A percentile compares a stretch with the other conserved stretches of the same genome.
Conservation (phyloP, 2,888 invertebrate species). For the Drosophila macrospina region DNA sequence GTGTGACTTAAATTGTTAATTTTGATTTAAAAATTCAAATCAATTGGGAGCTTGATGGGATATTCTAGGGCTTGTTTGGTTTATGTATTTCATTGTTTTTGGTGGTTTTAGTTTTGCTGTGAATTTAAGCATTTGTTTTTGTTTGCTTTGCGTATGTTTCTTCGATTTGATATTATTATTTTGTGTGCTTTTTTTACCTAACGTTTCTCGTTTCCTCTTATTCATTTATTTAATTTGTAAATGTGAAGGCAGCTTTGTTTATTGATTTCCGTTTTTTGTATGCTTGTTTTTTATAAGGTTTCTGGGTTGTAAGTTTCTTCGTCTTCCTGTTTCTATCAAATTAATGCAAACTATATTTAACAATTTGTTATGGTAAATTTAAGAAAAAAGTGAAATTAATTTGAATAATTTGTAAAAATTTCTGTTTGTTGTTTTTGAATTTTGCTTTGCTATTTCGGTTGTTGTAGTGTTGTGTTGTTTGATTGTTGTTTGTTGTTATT, state of each 20-base stretch:
- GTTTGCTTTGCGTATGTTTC: conserved; percentile 44
- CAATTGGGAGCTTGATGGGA: conserved; percentile 17
- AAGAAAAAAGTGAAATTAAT: conserved; percentile 34
- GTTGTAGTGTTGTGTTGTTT: conserved; percentile 39
- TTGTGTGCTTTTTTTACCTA: conserved; percentile 76
- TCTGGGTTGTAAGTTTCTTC: conserved; percentile 57
- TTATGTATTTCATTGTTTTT: conserved; percentile 27
- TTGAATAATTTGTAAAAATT: conserved; percentile 41
- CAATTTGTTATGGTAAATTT: conserved; percentile 16
- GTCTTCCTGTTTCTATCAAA: conserved; percentile 34
- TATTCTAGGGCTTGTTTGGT: conserved; percentile 28
- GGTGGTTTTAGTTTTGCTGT: conserved; percentile 47
- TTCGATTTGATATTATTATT: conserved; percentile 61
- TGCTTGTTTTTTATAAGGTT: conserved; percentile 63
- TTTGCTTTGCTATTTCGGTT: conserved; percentile 65
- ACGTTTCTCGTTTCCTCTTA: conserved; percentile 65
- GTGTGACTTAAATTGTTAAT: conserved; percentile 9
- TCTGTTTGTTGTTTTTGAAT: conserved; percentile 58
- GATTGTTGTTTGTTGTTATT: conserved; percentile 60
- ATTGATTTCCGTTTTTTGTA: conserved; percentile 84
- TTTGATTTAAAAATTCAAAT: conserved; percentile 17
- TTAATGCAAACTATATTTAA: conserved; percentile 24
- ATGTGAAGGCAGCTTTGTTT: conserved; percentile 85
- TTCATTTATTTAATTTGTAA: conserved; percentile 80
- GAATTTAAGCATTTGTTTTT: conserved; percentile 33